phyloP scores from a whole-genome alignment of 2,888 invertebrate genomes.

The Hypercompe scribonia region DNA sequence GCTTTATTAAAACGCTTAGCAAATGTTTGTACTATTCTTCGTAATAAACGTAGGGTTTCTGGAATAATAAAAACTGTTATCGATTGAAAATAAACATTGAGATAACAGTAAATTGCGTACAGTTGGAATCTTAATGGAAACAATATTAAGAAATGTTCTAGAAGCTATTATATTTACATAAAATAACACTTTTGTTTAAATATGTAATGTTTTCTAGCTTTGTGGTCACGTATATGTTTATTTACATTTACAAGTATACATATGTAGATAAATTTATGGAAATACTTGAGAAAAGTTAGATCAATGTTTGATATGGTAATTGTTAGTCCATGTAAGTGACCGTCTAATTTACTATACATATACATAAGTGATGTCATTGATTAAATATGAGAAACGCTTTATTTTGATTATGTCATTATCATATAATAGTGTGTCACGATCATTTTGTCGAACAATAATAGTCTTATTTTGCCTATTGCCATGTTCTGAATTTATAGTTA shows the following conservation, averaged over 20 bases:
- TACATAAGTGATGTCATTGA: neutral
- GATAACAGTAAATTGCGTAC: neutral
- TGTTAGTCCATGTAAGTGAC: neutral
- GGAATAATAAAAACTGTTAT: conserved; percentile 16
- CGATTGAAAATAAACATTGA: conserved; percentile 7
- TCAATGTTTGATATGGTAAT: neutral
- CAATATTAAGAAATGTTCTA: neutral
- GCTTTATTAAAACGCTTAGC: conserved; percentile 40
- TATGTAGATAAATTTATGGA: too few relatives aligned
- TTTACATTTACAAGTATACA: too few relatives aligned
- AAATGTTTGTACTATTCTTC: conserved; percentile 11
- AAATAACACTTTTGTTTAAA: neutral
- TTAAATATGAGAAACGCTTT: too few relatives aligned
- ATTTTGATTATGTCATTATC: too few relatives aligned
- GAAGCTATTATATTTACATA: too few relatives aligned
- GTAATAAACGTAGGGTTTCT: neutral
- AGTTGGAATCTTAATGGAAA: neutral
- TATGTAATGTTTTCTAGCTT: neutral
- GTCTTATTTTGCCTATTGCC: neutral
- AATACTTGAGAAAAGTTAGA: neutral
- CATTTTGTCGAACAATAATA: neutral
- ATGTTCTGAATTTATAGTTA: too few relatives aligned
- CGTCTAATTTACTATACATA: neutral
- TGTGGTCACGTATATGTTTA: too few relatives aligned
- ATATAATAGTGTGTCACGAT: too few relatives aligned